These are phyloP conservation scores for Staurois parvus DNA, from an alignment of 2,797 vertebrate species.

Conservation along the genomic window DNA sequence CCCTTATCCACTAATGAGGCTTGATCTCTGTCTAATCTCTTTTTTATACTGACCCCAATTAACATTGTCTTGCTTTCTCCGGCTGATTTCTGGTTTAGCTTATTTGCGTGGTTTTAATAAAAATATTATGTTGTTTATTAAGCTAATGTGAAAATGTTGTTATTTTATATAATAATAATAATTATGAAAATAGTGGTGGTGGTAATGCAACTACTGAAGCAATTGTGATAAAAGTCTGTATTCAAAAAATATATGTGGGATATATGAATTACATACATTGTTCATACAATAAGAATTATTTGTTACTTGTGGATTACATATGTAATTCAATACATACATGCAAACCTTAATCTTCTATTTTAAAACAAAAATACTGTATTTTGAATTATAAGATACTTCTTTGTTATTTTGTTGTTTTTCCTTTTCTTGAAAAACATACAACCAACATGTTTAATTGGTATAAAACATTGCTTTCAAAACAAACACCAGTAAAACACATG, in stretches of 20 bases:
- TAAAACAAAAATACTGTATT: no score
- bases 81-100: conserved; percentile 16
- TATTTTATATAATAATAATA: neutral
- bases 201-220: no score
- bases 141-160: neutral
- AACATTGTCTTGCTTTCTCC: conserved; percentile 46
- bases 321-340: no score
- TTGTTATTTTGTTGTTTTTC: no score
- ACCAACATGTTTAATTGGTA: no score
- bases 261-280: neutral
- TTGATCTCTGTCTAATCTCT: conserved; percentile 62
- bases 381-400: no score
- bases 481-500: no score
- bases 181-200: neutral
- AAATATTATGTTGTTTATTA: conserved; percentile 22
- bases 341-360: no score
- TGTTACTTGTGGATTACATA: no score
- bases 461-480: no score
- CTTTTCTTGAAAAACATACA: no score
- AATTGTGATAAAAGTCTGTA: neutral
- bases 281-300: no score
- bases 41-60: conserved; percentile 59
- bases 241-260: neutral
- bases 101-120: conserved; percentile 36
- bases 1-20: conserved; percentile 62